Percentiles rank a stretch among this genome's conserved stretches.
phyloP scores from a whole-genome alignment of 1,140 invertebrate genomes.

The Araneus ventricosus region DNA sequence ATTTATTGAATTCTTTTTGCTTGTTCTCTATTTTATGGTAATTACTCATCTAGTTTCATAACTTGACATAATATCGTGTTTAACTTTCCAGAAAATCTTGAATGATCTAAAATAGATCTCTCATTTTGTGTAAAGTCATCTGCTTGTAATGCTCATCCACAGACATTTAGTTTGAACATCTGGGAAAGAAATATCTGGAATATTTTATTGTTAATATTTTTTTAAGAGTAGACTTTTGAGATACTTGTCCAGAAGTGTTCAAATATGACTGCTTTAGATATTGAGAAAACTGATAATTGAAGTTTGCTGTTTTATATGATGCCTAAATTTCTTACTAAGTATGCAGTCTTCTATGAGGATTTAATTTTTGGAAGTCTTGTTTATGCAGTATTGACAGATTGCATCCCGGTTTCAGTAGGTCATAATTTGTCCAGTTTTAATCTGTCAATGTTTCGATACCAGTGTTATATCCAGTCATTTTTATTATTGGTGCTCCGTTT shows the following conservation, averaged over 20 bases:
- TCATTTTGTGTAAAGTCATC: constrained; percentile 25
- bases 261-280: constrained; percentile 51
- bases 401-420: neutral
- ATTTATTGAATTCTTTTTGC: neutral
- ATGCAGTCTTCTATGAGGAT: neutral
- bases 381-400: neutral
- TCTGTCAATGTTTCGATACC: constrained; percentile 1
- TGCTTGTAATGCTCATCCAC: neutral
- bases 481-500: constrained; percentile 46
- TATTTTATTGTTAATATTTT: constrained; percentile 66
- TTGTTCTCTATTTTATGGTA: neutral
- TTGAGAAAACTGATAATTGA: neutral
- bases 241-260: constrained; percentile 70
- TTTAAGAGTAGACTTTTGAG: constrained; percentile 65
- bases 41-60: neutral
- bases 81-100: neutral
- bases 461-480: constrained; percentile 36
- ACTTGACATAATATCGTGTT: neutral
- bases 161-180: constrained; percentile 34
- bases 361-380: neutral
- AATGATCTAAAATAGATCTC: constrained; percentile 2
- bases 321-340: neutral
- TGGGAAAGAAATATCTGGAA: constrained; percentile 34
- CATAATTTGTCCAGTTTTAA: neutral
- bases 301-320: constrained; percentile 28